Base-by-base conservation (phyloP, 2,888 invertebrate species). In the Spilarctia lutea region DNA sequence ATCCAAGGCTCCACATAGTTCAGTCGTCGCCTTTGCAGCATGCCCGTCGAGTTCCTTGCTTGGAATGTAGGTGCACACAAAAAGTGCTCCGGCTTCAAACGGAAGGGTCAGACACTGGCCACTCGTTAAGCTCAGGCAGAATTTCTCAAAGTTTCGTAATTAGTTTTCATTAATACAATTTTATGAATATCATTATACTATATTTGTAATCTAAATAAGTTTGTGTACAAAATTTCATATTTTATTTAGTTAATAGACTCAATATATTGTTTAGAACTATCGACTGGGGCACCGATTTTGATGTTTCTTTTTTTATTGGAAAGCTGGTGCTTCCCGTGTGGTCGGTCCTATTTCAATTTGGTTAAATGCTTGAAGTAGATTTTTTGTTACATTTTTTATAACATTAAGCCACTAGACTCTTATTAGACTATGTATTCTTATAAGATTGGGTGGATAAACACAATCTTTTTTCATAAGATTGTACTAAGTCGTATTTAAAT, bases 1-100 rank as follows among this genome's bases (percentile, higher is more conserved):
- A 79, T 75, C 81, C 75, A 78, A 66, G 69, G 70, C 68, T 56
- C 80, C 84, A 80, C 83, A 88, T 87, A 86, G 84, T 86, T 86
- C 83, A 79, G 76, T 77, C 82, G 76, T 81, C 84, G 84, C 87
- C 86, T 89, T 87, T 87, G 84, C 80, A 88, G 90, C 87, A 91
- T 93, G 89, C 90, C 87, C 85, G 84, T 87, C 90, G 89, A 90
- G 88, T 88, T 91, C 90, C 92, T 91, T 90, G 85, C 86, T 84
- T 82, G 91, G 94, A 93, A 95, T 94, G 93, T 91, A 92, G 90
- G 91, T 90, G 90, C 91, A 91, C 90, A 90, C 92, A 94, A 94
- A 95, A 94, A 94, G 90, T 92, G 89, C 91, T 90, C 87, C 85
- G 86, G 91, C 90, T 91, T 93, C 93, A 93, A 94, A 94, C 94